Evolutionary conservation across 2,888 invertebrate species (phyloP).

Genomic region (Scaptodrosophila latifasciaeformis): DNA sequence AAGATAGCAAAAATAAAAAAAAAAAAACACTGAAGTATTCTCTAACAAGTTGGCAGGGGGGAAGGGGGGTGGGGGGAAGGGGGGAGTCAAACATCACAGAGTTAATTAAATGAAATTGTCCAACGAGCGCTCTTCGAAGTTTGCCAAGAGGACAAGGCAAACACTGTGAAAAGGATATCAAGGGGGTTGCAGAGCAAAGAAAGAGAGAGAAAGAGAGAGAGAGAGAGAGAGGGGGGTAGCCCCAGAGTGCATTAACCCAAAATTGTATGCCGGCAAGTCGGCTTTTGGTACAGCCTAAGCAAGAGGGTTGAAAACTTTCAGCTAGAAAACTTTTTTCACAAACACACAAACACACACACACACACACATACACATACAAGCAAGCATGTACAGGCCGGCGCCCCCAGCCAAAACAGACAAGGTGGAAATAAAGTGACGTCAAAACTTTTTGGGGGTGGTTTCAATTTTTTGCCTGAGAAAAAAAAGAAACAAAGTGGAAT

Average conservation of each 20-base stretch:
- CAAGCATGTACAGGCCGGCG: too few species aligned
- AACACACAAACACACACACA: neutral
- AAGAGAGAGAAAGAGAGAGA: neutral
- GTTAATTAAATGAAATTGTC: slow-evolving; percentile 60
- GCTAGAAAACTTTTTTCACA: too few species aligned
- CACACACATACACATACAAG: slow-evolving; percentile 9
- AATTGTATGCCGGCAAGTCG: slow-evolving; percentile 7
- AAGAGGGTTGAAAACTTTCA: slow-evolving; percentile 47
- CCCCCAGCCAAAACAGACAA: too few species aligned
- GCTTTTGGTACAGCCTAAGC: slow-evolving; percentile 16
- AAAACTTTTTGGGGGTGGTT: slow-evolving; percentile 55
- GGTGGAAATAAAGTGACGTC: slow-evolving; percentile 15
- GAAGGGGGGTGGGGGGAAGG: neutral
- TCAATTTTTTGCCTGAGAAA: slow-evolving; percentile 18
- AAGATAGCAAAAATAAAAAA: too few species aligned
- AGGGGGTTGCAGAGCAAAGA: neutral
- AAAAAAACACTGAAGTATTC: too few species aligned
- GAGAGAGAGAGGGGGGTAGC: slow-evolving; percentile 37
- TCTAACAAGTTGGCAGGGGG: neutral
- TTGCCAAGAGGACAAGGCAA: neutral
- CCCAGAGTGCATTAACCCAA: slow-evolving; percentile 57
- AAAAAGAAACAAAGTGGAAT: too few species aligned
- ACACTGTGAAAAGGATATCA: neutral
- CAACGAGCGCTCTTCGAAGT: slow-evolving; percentile 18
- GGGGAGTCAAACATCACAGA: slow-evolving; percentile 16